Evolutionary conservation across 2,888 invertebrate genomes (phyloP), one percentile per base, ranked within the genome.

Genomic region (Mesorhabditis belari): DNA sequence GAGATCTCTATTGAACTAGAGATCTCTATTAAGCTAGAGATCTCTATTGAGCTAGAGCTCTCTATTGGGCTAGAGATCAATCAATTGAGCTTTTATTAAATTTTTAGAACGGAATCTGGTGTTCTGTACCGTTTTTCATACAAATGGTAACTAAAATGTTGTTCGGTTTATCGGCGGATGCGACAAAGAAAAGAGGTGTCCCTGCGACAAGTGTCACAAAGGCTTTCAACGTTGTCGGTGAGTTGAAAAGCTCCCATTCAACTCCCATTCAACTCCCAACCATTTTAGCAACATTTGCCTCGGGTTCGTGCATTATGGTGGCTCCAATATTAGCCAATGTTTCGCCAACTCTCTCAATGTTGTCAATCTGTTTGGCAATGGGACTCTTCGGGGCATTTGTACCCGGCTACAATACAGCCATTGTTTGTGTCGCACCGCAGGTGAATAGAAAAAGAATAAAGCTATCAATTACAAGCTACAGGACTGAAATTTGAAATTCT

Each of bases 401-500:
- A 5, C 74, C 75, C 24, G 77, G 77, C 19, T 77, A 77, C 65
- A 76, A 76, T 57, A 77, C 77, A 5, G 66, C 66, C 25, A 67
- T 77, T 54, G 77, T 77, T 3, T 66, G 70, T 21, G 72, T 77
- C 19, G 73, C 77, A 4, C 77, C 77, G 4, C 64, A 69, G 68
- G 70, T 71, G n/a, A 24, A 27, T 3, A 24, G 5, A 54, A 12
- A 5, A 12, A 9, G 19, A 50, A 19, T 3, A 6, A 17, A 9
- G 28, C n/a, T n/a, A n/a, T n/a, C n/a, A n/a, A n/a, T n/a, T n/a
- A n/a, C n/a, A n/a, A n/a, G n/a, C n/a, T n/a, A n/a, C n/a, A n/a
- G n/a, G n/a, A n/a, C n/a, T n/a, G n/a, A n/a, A n/a, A n/a, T n/a
- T n/a, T n/a, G n/a, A n/a, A n/a, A n/a, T n/a, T n/a, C n/a, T n/a